Evolutionary conservation across 2,113 vertebrate species (phyloP), one percentile per base, ranked within the genome.

Genomic region (Desmodus rotundus): DNA sequence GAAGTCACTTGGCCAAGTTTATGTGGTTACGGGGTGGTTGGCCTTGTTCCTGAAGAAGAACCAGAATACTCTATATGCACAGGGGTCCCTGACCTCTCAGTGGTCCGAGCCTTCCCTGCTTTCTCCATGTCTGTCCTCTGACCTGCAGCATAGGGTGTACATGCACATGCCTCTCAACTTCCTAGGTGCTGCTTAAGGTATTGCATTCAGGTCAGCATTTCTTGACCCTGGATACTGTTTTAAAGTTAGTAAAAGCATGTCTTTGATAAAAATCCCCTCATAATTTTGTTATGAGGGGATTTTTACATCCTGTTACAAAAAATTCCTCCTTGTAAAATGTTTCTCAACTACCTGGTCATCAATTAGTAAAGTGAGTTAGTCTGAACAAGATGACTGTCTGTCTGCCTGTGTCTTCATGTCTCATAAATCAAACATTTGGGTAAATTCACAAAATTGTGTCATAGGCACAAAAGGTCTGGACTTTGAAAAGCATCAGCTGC

Each of bases 31-130:
- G 11, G 47, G 61, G 26, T 7, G 6, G 50, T 12, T 58, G 6
- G 24, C 26, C 0, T 11, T 28, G 70, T 41, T 78, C 33, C 41
- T 3, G 10, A 61, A 7, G 26, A 11, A 61, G 47, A 63, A 58
- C 58, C 11, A 13, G 45, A 65, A 74, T 52, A 4, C 26, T 41
- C 4, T 50, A 0, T 0, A 7, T n/a, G 20, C 12, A 3, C 2
- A 0, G 15, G 36, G 56, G 8, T 33, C 20, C 77, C 54, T 7
- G 72, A 19, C 70, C 36, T 67, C 13, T 4, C 2, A 2, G 50
- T 1, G 8, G 2, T 14, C 86, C 24, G 19, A 36, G 56, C n/a
- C 28, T 45, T 22, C 0, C 47, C 36, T 33, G 70, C 45, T 26
- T 28, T 3, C 58, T 36, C 36, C 24, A 9, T 13, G 5, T 45